Evolutionary conservation across 2,888 invertebrate species (phyloP), one percentile per base, ranked within the genome.

Genomic region (Phyllotreta cruciferae): DNA sequence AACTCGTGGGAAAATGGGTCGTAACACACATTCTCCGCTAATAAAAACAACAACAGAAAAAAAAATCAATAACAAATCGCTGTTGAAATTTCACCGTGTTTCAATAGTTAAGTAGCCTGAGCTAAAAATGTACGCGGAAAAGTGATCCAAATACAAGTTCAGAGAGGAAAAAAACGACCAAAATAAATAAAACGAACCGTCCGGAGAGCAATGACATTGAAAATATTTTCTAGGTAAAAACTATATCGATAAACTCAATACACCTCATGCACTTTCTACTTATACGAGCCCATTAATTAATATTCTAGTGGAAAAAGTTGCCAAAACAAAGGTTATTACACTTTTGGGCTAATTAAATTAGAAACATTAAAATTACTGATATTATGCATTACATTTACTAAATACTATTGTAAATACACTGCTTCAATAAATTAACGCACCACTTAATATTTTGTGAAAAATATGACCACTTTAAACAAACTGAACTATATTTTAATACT

Each of bases 1-100:
- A 73, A 69, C 66, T 66, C 70, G 73, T 71, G 74, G 67, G 75
- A 77, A 77, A 75, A 75, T 76, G 70, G 76, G 75, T 68, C 76
- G 67, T 71, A 76, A 71, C 78, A 77, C 70, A 78, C 75, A 77
- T 78, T 75, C 73, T 71, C 73, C 71, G 68, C 70, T 24, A 24
- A 24, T 24, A 24, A 24, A 24, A 24, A 24, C 24, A 24, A 24
- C 24, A 24, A 24, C 24, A 24, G 24, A 49, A 66, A 58, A 67
- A 67, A 58, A 68, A 69, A 69, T 64, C 66, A 65, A 66, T 56
- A 66, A 66, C 53, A 56, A 63, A 55, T 56, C 61, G 58, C 62
- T 62, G 61, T 55, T 38, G 58, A 61, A 60, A 68, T 68, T 68
- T 68, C 68, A 62, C 68, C 63, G 55, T 62, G 61, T 68, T 64